Evolutionary conservation across 2,113 vertebrate genomes (phyloP).

Genomic region (Stigmatopora argus): DNA sequence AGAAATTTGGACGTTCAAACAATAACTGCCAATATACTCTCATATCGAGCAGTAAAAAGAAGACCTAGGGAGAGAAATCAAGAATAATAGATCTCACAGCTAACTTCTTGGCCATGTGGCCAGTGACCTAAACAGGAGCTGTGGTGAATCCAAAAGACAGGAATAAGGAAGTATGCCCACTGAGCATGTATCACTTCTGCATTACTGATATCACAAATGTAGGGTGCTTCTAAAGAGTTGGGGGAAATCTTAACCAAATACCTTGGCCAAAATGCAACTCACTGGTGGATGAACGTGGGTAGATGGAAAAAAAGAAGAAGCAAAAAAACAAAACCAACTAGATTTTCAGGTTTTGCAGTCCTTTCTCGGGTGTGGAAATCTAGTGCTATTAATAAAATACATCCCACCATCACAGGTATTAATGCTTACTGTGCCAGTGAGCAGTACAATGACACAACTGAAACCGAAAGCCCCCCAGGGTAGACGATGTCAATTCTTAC

Average conservation of each 20-base stretch:
- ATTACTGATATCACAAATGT: slow-evolving; percentile 37
- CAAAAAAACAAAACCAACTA: not conserved
- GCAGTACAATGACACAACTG: slow-evolving; percentile 26
- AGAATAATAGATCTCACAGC: not conserved
- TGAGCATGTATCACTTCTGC: slow-evolving; percentile 51
- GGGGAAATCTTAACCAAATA: not conserved
- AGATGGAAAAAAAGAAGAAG: not conserved
- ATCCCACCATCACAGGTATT: slow-evolving; percentile 9
- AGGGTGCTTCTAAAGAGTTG: not conserved
- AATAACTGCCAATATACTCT: too few relatives aligned
- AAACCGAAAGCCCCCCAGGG: slow-evolving; percentile 18
- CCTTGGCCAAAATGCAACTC: not conserved
- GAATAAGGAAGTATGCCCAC: slow-evolving; percentile 56
- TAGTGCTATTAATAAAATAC: not conserved
- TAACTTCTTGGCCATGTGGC: not conserved
- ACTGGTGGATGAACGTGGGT: not conserved
- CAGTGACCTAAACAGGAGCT: not conserved
- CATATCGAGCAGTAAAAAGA: not conserved
- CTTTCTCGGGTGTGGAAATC: not conserved
- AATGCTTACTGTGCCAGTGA: slow-evolving; percentile 22
- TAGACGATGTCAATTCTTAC: not conserved
- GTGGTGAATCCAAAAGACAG: slow-evolving; percentile 20
- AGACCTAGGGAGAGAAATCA: not conserved
- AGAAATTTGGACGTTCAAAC: too few relatives aligned
- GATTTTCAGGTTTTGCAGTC: not conserved